Evolutionary conservation across 2,113 vertebrate species (phyloP), one percentile per base, ranked within the genome.

Genomic region (Paedocypris sp.): DNA sequence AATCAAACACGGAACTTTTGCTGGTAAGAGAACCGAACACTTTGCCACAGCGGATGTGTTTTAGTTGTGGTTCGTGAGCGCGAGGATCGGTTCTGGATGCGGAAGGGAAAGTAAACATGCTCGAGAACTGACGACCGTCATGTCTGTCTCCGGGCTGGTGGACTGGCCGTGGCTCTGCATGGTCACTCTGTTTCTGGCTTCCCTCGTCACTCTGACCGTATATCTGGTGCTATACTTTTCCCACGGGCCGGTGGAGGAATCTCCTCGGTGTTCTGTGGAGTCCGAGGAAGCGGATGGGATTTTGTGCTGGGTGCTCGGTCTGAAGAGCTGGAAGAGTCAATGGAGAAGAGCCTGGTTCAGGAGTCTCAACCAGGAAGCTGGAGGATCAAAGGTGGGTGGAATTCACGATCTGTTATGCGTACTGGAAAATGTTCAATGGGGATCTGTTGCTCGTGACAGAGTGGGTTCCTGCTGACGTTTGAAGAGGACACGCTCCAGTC

Each of bases 311-410:
- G 79, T 87, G 72, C 86, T 97, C 78, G 85, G 89, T 62, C 80
- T 87, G 75, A 69, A 42, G 42, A 88, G 89, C 84, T 94, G 93
- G 92, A 82, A 71, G 59, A 77, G 73, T 57, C 84, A 85, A 67
- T 97, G 94, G 93, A 87, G 82, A 67, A 78, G 72, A 62, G 89
- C 90, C 15, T 95, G 91, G 94, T 77, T 89, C 76, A 70, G 70
- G 15, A 87, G 89, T 42, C 73, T 97, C 38, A 89, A 85, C 58
- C 70, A 75, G 0, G 81, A 88, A 68, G 85, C 89, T 5, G 70
- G 45, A 18, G 78, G 71, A 56, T 70, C 67, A 63, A 80, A 75
- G 85, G 93, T 94, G 69, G 87, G 87, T n/a, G 51, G 22, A 23
- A n/a, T 36, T 36, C 3, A 36, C 8, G 12, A n/a, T 36, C 5